These are phyloP conservation scores for Dendrolimus punctatus DNA, from an alignment of 1,140 invertebrate genomes.

Conservation along the genomic window DNA sequence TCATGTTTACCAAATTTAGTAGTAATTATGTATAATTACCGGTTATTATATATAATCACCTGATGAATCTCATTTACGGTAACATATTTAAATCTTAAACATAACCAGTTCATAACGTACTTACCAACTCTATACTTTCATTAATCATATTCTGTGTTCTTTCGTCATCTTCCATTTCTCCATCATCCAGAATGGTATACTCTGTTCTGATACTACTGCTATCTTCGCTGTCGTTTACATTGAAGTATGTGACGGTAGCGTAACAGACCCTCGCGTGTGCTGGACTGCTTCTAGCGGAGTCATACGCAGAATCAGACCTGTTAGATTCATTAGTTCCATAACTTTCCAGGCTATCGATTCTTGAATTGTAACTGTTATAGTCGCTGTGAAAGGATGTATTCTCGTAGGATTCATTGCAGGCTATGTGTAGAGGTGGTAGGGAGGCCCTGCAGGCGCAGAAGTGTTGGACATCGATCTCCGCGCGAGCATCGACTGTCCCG, in stretches of 20 bases:
- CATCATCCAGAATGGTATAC: constrained; percentile 48
- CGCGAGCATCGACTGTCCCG: constrained; percentile 50
- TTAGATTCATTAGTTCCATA: constrained; percentile 24
- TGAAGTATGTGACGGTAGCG: constrained; percentile 57
- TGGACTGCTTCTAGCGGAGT: constrained; percentile 44
- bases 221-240: constrained; percentile 57
- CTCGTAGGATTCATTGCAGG: constrained; percentile 30
- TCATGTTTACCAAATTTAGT: no score
- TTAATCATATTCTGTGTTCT: constrained; percentile 56
- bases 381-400: constrained; percentile 36
- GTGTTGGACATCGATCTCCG: constrained; percentile 48
- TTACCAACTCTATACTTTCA: constrained; percentile 53
- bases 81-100: not conserved
- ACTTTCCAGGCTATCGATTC: constrained; percentile 16
- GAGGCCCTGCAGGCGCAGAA: constrained; percentile 50
- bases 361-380: constrained; percentile 29
- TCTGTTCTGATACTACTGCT: constrained; percentile 59
- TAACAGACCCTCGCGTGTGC: constrained; percentile 37
- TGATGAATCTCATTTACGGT: no score
- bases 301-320: constrained; percentile 52
- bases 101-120: constrained; percentile 41
- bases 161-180: constrained; percentile 32
- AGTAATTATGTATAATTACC: no score
- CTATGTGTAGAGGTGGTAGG: constrained; percentile 27
- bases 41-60: no score